A percentile compares a stretch with the other conserved stretches of the same genome.
Conservation (phyloP, 2,888 invertebrate genomes). For the Trachelus troglodyta region DNA sequence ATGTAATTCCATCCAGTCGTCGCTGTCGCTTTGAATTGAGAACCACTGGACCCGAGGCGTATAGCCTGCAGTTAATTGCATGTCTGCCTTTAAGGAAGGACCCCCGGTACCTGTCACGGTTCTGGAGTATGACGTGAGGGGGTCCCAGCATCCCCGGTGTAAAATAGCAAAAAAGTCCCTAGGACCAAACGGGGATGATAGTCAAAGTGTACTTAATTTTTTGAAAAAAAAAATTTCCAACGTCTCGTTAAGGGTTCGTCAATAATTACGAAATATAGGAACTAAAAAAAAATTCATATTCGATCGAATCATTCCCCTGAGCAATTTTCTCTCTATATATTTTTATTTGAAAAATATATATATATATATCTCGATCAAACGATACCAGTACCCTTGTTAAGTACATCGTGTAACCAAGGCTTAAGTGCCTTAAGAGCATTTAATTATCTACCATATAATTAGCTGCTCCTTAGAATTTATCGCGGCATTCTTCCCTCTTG, state of each 20-base stretch:
- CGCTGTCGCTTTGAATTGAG: not conserved
- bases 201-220: not conserved
- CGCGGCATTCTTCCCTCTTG: slow-evolving; percentile 32
- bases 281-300: not conserved
- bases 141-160: no score
- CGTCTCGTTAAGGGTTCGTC: not conserved
- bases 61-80: slow-evolving; percentile 63
- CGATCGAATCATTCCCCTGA: not conserved
- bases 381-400: not conserved
- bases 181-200: not conserved
- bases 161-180: not conserved
- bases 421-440: slow-evolving; percentile 18
- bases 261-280: not conserved
- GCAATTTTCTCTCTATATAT: not conserved
- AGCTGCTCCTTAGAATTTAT: slow-evolving; percentile 45
- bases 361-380: not conserved
- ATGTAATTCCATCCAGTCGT: not conserved
- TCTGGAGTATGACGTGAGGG: not conserved
- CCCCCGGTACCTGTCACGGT: slow-evolving; percentile 28
- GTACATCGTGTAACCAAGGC: not conserved
- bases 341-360: no score
- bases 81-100: slow-evolving; percentile 59
- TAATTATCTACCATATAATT: slow-evolving; percentile 45
- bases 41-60: slow-evolving; percentile 41
- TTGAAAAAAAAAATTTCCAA: not conserved